Percentiles rank a stretch among this genome's conserved stretches.
Conservation (phyloP, 2,888 invertebrate species). For the Cephalotes varians region DNA sequence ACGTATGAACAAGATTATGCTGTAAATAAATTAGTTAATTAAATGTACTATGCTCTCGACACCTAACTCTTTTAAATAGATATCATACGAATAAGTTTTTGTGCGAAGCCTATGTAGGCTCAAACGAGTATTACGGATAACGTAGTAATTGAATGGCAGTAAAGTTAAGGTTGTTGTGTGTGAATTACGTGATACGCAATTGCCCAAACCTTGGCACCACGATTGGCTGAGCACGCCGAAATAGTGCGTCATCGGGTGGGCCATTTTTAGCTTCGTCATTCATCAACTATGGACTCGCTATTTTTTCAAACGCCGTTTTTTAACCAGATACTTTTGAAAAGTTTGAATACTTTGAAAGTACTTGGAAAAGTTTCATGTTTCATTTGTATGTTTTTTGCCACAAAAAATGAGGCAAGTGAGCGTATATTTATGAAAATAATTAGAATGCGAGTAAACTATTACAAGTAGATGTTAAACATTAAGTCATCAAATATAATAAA, state of each 20-base stretch:
- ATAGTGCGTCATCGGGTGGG: constrained; percentile 49
- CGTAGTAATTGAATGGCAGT: background rate
- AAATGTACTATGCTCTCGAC: background rate
- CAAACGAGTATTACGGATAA: background rate
- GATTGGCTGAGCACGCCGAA: constrained; percentile 43
- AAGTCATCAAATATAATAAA: background rate
- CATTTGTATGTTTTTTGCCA: background rate
- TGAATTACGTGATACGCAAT: constrained; percentile 36
- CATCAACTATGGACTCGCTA: constrained; percentile 36
- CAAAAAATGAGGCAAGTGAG: background rate
- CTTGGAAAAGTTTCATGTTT: too few species aligned
- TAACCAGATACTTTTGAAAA: too few species aligned
- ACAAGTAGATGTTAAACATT: background rate
- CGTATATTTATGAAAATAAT: background rate
- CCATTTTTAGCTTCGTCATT: constrained; percentile 43
- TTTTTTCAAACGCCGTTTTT: constrained; percentile 13
- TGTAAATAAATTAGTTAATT: background rate
- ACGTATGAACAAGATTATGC: background rate
- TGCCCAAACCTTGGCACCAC: constrained; percentile 45
- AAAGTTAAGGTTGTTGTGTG: constrained; percentile 12
- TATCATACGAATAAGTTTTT: background rate
- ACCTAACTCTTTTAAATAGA: background rate
- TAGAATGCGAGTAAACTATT: background rate
- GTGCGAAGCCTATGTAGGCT: too few species aligned
- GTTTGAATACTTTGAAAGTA: too few species aligned